Percentiles rank a stretch among this genome's conserved stretches.
Evolutionary conservation across 2,888 invertebrate species (phyloP).

Genomic region (Eulithis prunata): DNA sequence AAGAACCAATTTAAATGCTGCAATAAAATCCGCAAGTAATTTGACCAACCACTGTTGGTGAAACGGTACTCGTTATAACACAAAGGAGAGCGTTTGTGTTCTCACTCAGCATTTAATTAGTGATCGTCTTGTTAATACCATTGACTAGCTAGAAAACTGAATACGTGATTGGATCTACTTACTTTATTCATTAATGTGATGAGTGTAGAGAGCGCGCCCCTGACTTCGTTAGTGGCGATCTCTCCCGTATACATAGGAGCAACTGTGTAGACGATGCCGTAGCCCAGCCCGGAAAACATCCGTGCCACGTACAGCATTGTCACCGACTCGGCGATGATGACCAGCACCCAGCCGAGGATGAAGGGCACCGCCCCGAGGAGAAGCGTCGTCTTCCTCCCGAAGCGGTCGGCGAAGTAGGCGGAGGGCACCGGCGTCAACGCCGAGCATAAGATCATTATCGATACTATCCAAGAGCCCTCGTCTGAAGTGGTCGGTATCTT

Average conservation of each 20-base stretch:
- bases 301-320: conserved; percentile 84
- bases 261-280: conserved; percentile 85
- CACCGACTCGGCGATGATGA: conserved; percentile 84
- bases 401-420: conserved; percentile 85
- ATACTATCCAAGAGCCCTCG: conserved; percentile 86
- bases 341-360: conserved; percentile 86
- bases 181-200: conserved; percentile 84
- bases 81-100: not conserved
- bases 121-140: conserved; percentile 11
- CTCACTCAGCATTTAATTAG: conserved; percentile 2
- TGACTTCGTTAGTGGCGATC: conserved; percentile 85
- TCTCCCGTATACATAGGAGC: conserved; percentile 87
- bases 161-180: conserved; percentile 45
- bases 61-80: not conserved
- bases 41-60: not conserved
- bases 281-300: conserved; percentile 86
- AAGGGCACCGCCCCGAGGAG: conserved; percentile 85
- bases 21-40: conserved; percentile 4
- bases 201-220: conserved; percentile 86
- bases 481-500: conserved; percentile 76
- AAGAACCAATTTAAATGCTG: not conserved
- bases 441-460: conserved; percentile 86
- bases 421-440: conserved; percentile 86
- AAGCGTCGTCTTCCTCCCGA: conserved; percentile 88
- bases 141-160: conserved; percentile 14